Conservation (phyloP, 2,113 vertebrate species). For the Platysternon megacephalum region DNA sequence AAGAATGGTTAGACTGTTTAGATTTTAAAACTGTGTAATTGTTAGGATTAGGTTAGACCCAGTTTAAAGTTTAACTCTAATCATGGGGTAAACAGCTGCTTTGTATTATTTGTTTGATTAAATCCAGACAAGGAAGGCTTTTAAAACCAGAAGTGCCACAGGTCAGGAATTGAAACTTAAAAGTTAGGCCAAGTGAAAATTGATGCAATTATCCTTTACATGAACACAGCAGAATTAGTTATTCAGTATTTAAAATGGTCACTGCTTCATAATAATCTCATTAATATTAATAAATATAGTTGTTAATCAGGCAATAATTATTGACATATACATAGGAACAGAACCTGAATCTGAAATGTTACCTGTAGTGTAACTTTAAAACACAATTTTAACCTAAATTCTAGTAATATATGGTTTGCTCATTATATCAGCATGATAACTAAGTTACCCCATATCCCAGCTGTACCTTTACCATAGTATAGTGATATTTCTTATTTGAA, state of each 20-base stretch:
- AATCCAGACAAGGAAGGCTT: neutral
- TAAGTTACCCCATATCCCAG: no score
- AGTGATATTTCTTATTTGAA: no score
- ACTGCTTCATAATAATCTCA: neutral
- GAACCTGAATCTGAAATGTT: neutral
- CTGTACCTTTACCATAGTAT: no score
- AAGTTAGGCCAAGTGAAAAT: neutral
- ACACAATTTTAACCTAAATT: neutral
- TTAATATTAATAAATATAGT: neutral
- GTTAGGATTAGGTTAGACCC: neutral
- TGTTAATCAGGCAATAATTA: neutral
- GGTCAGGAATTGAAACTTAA: neutral
- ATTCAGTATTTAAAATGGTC: neutral
- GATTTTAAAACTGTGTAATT: neutral
- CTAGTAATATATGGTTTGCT: neutral
- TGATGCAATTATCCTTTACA: neutral
- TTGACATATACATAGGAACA: neutral
- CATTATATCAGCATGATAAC: neutral
- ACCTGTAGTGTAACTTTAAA: neutral
- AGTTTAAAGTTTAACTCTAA: neutral
- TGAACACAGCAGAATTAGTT: neutral
- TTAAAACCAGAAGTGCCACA: neutral
- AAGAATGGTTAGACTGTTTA: neutral
- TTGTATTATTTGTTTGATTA: neutral
- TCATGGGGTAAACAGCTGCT: neutral